phyloP scores from a whole-genome alignment of 2,797 vertebrate genomes.

The Mus spretus region DNA sequence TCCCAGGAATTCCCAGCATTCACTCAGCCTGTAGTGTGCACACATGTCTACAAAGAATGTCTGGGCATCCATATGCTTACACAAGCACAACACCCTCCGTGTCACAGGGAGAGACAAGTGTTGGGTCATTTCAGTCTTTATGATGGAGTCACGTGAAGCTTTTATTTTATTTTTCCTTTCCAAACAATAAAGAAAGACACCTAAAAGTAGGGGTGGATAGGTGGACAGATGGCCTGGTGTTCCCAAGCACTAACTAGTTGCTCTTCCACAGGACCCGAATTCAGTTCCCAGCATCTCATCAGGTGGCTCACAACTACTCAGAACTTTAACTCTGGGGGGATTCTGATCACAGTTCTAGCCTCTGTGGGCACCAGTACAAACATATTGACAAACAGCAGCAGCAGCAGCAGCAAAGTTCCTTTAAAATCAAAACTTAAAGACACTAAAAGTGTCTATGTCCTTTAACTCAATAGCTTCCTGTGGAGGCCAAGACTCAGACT shows the following conservation, averaged over 20 bases:
- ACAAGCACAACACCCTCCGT: neutral
- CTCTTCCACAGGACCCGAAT: neutral
- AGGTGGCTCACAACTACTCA: neutral
- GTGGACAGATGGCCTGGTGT: neutral
- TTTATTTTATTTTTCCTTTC: neutral
- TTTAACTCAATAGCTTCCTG: neutral
- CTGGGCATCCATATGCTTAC: neutral
- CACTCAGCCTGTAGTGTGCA: neutral
- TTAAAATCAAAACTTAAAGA: neutral
- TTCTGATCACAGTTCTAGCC: neutral
- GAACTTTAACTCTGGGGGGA: neutral
- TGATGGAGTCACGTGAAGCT: constrained; percentile 3
- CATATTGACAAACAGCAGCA: neutral
- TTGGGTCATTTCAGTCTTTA: constrained; percentile 5
- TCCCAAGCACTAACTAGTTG: neutral
- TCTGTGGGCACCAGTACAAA: neutral
- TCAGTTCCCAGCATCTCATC: neutral
- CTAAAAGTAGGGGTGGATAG: neutral
- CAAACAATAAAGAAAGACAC: constrained; percentile 6
- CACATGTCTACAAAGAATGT: neutral
- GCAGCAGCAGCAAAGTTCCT: neutral
- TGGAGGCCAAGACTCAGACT: constrained; percentile 45
- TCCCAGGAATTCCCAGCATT: neutral
- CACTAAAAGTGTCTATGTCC: neutral
- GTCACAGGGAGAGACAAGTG: neutral